These are phyloP conservation scores for Lampropteryx suffumata DNA, from an alignment of 2,888 invertebrate genomes.

Conservation along the genomic window DNA sequence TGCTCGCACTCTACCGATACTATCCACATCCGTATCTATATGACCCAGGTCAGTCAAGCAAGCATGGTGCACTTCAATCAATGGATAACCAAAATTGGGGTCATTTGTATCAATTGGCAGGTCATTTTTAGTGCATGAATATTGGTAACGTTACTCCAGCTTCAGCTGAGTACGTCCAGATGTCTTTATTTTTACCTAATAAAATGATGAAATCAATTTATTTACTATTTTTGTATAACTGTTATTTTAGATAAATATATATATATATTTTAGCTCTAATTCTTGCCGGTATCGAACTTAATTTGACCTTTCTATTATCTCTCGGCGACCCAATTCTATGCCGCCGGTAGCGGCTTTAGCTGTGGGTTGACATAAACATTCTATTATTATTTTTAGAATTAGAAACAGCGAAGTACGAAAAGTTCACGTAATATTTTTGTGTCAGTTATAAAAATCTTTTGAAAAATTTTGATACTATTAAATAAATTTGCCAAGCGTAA, in stretches of 20 bases:
- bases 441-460: too few species aligned
- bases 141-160: too few species aligned
- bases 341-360: background rate
- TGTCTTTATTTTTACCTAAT: too few species aligned
- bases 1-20: constrained; percentile 1
- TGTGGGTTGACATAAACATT: constrained; percentile 10
- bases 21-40: constrained; percentile 7
- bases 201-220: too few species aligned
- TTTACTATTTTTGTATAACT: too few species aligned
- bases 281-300: constrained; percentile 13
- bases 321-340: constrained; percentile 24
- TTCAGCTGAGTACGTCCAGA: too few species aligned
- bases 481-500: too few species aligned
- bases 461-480: too few species aligned
- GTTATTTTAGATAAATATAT: too few species aligned
- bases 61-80: constrained; percentile 9
- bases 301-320: constrained; percentile 29
- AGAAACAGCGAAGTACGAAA: too few species aligned
- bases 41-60: constrained; percentile 16
- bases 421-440: too few species aligned
- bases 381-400: constrained; percentile 9
- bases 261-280: constrained; percentile 11
- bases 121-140: background rate
- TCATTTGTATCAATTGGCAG: background rate
- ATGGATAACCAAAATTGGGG: constrained; percentile 1